Percentiles rank a stretch among this genome's conserved stretches.
Evolutionary conservation across 2,888 invertebrate species (phyloP).

Genomic region (Flexamia atlantica): DNA sequence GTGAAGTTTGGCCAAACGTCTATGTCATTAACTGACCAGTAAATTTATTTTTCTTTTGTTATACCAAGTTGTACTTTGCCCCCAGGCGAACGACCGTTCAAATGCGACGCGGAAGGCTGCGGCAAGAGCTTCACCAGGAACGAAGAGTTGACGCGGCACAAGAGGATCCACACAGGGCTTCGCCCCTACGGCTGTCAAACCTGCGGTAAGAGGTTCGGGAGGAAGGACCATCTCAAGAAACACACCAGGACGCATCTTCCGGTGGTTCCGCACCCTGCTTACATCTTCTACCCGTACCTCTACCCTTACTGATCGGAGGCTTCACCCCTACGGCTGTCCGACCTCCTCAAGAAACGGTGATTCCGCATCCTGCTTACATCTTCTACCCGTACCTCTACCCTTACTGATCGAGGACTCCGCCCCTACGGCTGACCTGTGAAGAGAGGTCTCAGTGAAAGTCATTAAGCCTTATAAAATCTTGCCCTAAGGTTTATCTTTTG

Average conservation of each 20-base stretch:
- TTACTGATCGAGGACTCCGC: conserved; percentile 59
- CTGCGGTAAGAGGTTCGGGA: conserved; percentile 95
- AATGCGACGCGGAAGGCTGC: conserved; percentile 90
- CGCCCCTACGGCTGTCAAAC: conserved; percentile 91
- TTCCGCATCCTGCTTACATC: conserved; percentile 64
- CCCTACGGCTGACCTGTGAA: neutral
- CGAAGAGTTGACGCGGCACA: conserved; percentile 94
- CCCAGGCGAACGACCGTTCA: conserved; percentile 91
- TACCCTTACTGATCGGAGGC: conserved; percentile 65
- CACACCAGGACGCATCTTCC: conserved; percentile 78
- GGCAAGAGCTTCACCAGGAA: conserved; percentile 95
- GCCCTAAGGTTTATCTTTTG: conserved; percentile 65
- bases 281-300: conserved; percentile 67
- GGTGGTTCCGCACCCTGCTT: conserved; percentile 64
- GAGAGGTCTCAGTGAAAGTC: too few species aligned
- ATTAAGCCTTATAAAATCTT: too few species aligned
- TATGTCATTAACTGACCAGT: too few species aligned
- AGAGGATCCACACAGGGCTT: conserved; percentile 91
- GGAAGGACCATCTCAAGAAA: conserved; percentile 96
- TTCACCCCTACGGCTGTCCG: conserved; percentile 74
- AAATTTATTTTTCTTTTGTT: too few species aligned
- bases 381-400: conserved; percentile 68
- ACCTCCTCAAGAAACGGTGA: conserved; percentile 92
- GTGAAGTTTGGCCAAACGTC: too few species aligned
- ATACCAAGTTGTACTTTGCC: too few species aligned